Evolutionary conservation across 2,888 invertebrate species (phyloP), one percentile per base, ranked within the genome.

Genomic region (Eupithecia subumbrata): DNA sequence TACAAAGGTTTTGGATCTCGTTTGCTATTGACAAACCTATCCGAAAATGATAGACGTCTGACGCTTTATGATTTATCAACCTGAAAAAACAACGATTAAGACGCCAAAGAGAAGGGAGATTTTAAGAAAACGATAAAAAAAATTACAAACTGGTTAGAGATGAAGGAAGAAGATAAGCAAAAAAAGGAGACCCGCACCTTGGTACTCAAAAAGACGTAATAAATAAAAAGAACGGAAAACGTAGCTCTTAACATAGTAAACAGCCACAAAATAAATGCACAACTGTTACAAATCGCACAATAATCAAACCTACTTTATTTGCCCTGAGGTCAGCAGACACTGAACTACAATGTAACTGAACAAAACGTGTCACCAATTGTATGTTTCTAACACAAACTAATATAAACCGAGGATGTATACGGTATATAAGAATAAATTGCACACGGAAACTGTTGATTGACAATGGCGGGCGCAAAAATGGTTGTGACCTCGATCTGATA

Each of bases 391-490:
- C 73, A 69, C 67, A 45, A 76, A 79, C 80, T 79, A 78, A 71
- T 34, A 37, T 18, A 63, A 43, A 66, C 68, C 60, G 43, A 48
- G 37, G 34, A 22, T 71, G 45, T 66, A 30, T 34, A 34, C 43
- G 60, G 37, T 75, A 76, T 79, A 60, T 60, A 77, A 69, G 70
- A 60, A 69, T 30, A 78, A 67, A 71, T 12, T 76, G 74, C 77
- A 73, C 74, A 74, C 77, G 80, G 77, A 75, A 77, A 43, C 74
- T 66, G 63, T 48, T 45, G 72, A 74, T 71, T 66, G 25, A 69
- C 40, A 76, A 79, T 74, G 75, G 76, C 69, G 77, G 76, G 82
- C 69, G 76, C 82, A 83, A 82, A 81, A 79, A 81, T 78, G 81
- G 82, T 80, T 37, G 3, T 73, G 73, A 70, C 80, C 76, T 72